Base-by-base conservation (phyloP, 2,888 invertebrate species). In the Liodrosophila aerea region DNA sequence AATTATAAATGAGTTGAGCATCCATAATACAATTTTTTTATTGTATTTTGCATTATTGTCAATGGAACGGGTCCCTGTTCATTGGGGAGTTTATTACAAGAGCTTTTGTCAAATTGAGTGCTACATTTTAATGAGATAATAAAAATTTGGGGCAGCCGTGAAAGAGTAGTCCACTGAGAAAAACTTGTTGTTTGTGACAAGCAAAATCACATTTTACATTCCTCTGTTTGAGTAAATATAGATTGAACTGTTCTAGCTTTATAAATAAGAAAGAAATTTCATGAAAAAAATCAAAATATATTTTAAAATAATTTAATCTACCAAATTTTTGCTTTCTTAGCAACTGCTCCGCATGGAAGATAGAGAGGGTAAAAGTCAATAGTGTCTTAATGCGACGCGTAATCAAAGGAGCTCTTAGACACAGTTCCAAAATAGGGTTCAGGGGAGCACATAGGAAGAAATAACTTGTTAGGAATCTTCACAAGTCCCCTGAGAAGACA, bases 1-100 rank as follows among this genome's bases (percentile, higher is more conserved):
- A 85, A 85, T 85, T 85, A 85, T 85, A 82, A 85, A 85, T 85
- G 84, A 85, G 85, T 84, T 81, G 78, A 81, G 76, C 73, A 68
- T 60, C 69, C 78, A 66, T 69, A 76, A 85, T 67, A 76, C 80
- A 76, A 83, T 82, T 75, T 61, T 59, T 63, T 44, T 44, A 54
- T 31, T 50, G 34, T 51, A 57, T 61, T n/a, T 46, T 53, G 41
- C 49, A 43, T 53, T 57, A 52, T 67, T 67, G 68, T 57, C 62
- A 52, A 37, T 16, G 50, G 15, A 11, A 9, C 5, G 50, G 15
- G 27, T 30, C n/a, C 30, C 13, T 44, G n/a, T 29, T 33, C 45
- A 37, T 40, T 9, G 33, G 52, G 51, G 36, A 73, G 50, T 73
- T 73, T 73, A 73, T 73, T 69, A 62, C 58, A 16, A 36, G 52